Conservation (phyloP, 2,888 invertebrate genomes). For the Epirrita christyi region DNA sequence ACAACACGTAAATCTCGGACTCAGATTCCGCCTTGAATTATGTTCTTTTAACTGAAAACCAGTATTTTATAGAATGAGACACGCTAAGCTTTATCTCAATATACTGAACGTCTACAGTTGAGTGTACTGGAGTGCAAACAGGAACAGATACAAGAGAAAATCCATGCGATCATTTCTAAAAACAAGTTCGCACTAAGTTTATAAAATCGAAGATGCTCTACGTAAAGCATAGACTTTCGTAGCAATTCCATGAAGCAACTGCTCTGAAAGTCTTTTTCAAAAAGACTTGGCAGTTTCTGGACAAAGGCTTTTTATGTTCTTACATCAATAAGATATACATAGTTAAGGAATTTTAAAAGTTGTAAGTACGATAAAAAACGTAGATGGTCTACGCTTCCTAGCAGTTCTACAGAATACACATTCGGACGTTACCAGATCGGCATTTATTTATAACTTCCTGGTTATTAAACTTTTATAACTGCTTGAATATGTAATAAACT, state of each 20-base stretch:
- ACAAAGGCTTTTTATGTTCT: too few species aligned
- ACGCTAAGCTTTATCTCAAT: conserved; percentile 5
- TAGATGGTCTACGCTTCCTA: not conserved
- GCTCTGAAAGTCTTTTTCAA: too few species aligned
- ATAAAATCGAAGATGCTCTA: not conserved
- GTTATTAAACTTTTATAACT: too few species aligned
- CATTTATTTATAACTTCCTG: not conserved
- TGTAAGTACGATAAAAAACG: not conserved
- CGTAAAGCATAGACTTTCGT: too few species aligned
- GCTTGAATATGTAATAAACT: too few species aligned
- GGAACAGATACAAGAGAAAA: not conserved
- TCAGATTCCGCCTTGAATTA: conserved; percentile 21
- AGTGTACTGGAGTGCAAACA: not conserved
- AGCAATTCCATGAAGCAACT: too few species aligned
- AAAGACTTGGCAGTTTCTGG: too few species aligned
- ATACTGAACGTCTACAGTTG: not conserved
- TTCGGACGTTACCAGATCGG: not conserved
- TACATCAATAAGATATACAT: too few species aligned
- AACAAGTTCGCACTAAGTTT: too few species aligned
- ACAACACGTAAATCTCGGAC: conserved; percentile 28
- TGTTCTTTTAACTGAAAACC: conserved; percentile 7
- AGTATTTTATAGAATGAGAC: conserved; percentile 5
- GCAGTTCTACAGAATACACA: not conserved
- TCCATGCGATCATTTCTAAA: not conserved
- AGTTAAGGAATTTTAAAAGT: too few species aligned